phyloP scores from a whole-genome alignment of 2,888 invertebrate species.

The Yponomeuta malinellus region DNA sequence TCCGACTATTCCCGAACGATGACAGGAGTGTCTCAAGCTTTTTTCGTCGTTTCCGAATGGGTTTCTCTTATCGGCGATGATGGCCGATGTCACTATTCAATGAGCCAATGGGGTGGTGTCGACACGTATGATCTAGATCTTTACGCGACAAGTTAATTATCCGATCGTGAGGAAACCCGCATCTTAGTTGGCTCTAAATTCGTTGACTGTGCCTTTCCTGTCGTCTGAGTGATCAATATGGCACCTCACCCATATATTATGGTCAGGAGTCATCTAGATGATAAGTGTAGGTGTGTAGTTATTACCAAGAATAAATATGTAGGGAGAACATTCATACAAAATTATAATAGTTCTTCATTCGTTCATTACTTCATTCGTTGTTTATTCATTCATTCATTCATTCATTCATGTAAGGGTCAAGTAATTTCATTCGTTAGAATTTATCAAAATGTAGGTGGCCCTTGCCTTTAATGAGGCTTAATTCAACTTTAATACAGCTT shows the following conservation, averaged over 20 bases:
- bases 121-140: slow-evolving; percentile 61
- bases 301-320: too few relatives aligned
- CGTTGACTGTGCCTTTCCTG: too few relatives aligned
- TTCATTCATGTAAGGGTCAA: too few relatives aligned
- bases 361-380: too few relatives aligned
- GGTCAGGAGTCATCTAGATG: too few relatives aligned
- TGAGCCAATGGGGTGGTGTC: slow-evolving; percentile 59
- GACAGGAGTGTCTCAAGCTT: slow-evolving; percentile 40
- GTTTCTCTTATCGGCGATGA: slow-evolving; percentile 44
- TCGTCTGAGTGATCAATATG: too few relatives aligned
- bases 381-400: too few relatives aligned
- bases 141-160: slow-evolving; percentile 67
- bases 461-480: slow-evolving; percentile 7
- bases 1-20: slow-evolving; percentile 50
- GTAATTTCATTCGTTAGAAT: too few relatives aligned
- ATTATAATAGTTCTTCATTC: too few relatives aligned
- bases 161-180: slow-evolving; percentile 19
- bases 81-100: slow-evolving; percentile 61
- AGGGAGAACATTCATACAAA: too few relatives aligned
- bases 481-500: slow-evolving; percentile 6
- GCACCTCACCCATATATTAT: too few relatives aligned
- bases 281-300: too few relatives aligned
- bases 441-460: neutral
- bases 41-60: slow-evolving; percentile 36
- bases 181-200: slow-evolving; percentile 9